phyloP scores from a whole-genome alignment of 2,113 vertebrate genomes.

The Catharus fuscescens region DNA sequence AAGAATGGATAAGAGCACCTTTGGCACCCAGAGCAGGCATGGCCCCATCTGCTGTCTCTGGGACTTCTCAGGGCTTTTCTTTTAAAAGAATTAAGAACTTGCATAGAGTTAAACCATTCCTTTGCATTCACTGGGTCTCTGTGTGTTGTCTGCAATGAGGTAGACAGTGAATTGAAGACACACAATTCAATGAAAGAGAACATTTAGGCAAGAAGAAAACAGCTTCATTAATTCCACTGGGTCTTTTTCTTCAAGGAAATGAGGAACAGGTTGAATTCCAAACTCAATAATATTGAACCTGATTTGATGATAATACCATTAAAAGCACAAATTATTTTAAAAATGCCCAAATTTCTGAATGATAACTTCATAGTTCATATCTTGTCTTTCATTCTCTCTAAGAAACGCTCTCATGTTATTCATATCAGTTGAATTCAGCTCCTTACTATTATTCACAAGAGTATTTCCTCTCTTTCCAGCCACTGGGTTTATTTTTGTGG shows the following conservation, averaged over 20 bases:
- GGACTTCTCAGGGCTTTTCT: background rate
- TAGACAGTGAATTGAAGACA: background rate
- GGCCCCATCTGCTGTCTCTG: rapidly evolving
- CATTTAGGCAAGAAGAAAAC: background rate
- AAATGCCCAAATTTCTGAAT: background rate
- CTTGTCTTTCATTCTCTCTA: background rate
- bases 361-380: background rate
- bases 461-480: background rate
- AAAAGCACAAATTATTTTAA: background rate
- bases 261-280: background rate
- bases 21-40: background rate
- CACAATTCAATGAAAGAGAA: background rate
- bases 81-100: background rate
- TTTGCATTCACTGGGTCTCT: background rate
- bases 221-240: background rate
- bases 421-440: conserved; percentile 16
- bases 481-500: background rate
- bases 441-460: conserved; percentile 25
- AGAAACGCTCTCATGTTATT: background rate
- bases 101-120: background rate
- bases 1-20: background rate
- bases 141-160: background rate
- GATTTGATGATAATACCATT: background rate
- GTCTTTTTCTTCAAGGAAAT: background rate
- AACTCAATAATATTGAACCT: background rate